phyloP scores from a whole-genome alignment of 2,797 vertebrate species.

The Phyllotis vaccarum region DNA sequence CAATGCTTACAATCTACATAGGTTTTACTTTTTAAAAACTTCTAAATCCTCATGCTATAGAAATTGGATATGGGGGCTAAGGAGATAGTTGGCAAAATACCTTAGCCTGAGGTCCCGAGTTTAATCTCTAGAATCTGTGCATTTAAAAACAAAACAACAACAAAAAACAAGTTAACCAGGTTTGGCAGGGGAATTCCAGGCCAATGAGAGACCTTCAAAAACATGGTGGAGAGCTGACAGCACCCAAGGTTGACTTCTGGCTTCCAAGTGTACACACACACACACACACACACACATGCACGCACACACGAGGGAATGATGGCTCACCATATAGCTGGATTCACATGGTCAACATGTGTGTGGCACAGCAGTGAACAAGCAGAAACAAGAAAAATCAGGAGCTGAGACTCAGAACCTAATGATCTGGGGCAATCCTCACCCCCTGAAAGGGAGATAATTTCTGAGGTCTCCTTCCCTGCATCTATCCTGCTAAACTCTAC shows the following conservation, averaged over 20 bases:
- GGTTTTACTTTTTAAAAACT: neutral
- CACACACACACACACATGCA: too few relatives aligned
- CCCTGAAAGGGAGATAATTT: neutral
- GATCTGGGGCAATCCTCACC: neutral
- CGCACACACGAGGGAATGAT: too few relatives aligned
- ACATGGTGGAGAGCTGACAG: neutral
- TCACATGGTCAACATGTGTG: neutral
- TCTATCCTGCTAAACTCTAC: neutral
- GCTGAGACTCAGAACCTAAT: neutral
- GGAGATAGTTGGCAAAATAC: neutral
- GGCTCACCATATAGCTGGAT: neutral
- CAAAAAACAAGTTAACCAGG: neutral
- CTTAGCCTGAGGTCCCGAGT: neutral
- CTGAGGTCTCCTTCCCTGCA: neutral
- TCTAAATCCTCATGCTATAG: neutral
- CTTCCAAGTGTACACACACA: neutral
- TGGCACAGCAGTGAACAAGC: neutral
- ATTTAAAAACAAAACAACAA: neutral
- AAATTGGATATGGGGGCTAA: neutral
- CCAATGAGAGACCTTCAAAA: neutral
- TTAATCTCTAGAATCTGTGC: neutral
- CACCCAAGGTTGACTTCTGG: neutral
- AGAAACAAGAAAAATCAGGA: too few relatives aligned
- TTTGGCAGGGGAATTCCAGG: neutral
- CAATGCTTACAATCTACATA: neutral